phyloP scores from a whole-genome alignment of 2,888 invertebrate species.

The Aporophyla lueneburgensis region DNA sequence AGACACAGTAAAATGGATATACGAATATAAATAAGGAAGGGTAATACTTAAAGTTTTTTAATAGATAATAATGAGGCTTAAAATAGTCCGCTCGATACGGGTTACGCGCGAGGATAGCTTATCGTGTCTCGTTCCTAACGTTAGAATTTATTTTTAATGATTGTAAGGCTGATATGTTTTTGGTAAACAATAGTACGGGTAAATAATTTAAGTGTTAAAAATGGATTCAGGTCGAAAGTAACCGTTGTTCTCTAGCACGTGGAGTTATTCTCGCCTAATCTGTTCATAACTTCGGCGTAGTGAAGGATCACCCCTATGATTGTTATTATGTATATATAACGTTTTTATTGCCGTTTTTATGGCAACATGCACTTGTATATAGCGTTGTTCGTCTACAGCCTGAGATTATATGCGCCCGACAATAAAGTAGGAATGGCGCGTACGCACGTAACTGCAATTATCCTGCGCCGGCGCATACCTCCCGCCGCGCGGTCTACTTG shows the following conservation, averaged over 20 bases:
- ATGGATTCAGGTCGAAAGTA: slow-evolving; percentile 72
- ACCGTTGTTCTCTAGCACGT: slow-evolving; percentile 71
- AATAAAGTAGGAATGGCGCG: slow-evolving; percentile 76
- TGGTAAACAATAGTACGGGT: slow-evolving; percentile 86
- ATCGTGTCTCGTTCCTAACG: slow-evolving; percentile 86
- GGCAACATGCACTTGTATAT: slow-evolving; percentile 76
- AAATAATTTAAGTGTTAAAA: slow-evolving; percentile 77
- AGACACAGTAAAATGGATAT: slow-evolving; percentile 72
- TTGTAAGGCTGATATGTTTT: slow-evolving; percentile 85
- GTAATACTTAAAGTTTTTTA: slow-evolving; percentile 65
- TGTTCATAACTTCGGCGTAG: slow-evolving; percentile 55
- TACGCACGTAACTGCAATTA: slow-evolving; percentile 38
- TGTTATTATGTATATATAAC: slow-evolving; percentile 77
- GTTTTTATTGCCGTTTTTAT: slow-evolving; percentile 72
- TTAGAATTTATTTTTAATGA: slow-evolving; percentile 87
- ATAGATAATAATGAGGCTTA: slow-evolving; percentile 74
- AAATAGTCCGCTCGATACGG: slow-evolving; percentile 62
- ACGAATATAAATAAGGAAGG: slow-evolving; percentile 73
- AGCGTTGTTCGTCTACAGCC: slow-evolving; percentile 75
- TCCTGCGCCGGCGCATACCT: slow-evolving; percentile 28
- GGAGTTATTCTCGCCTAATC: slow-evolving; percentile 80
- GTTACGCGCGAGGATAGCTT: slow-evolving; percentile 82
- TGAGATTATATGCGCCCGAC: slow-evolving; percentile 80
- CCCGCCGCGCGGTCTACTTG: slow-evolving; percentile 41
- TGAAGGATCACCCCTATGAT: slow-evolving; percentile 59